phyloP scores from a whole-genome alignment of 2,797 vertebrate species.

The Poeciliopsis paucimaculata region DNA sequence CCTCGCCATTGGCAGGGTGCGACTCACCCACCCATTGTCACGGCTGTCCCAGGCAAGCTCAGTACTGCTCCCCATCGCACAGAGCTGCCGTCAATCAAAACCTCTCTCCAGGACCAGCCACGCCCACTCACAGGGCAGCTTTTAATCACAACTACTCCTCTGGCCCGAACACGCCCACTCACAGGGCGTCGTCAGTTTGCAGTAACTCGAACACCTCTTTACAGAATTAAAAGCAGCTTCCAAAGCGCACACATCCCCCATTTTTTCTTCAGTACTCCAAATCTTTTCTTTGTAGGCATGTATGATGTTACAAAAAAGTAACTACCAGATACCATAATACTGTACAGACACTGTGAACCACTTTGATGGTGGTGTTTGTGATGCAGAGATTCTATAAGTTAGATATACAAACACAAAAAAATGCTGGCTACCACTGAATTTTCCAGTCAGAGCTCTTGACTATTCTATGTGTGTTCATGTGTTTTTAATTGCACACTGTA shows the following conservation, averaged over 20 bases:
- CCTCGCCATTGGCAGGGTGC: constrained; percentile 62
- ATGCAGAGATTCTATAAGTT: constrained; percentile 15
- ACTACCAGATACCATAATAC: constrained; percentile 12
- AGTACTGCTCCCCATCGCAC: constrained; percentile 72
- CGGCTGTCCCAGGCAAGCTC: constrained; percentile 67
- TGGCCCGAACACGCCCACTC: constrained; percentile 69
- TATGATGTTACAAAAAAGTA: constrained; percentile 8
- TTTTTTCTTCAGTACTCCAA: background rate
- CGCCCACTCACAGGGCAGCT: constrained; percentile 71
- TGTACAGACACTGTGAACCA: constrained; percentile 21
- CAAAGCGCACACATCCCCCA: background rate
- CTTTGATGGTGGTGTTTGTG: background rate
- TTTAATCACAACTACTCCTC: constrained; percentile 74
- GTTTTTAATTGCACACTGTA: constrained; percentile 53
- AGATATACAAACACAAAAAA: background rate
- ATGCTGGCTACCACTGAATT: constrained; percentile 1
- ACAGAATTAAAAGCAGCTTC: constrained; percentile 66
- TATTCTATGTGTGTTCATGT: constrained; percentile 9
- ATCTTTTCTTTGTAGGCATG: constrained; percentile 20
- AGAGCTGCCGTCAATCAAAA: constrained; percentile 67
- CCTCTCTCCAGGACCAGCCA: constrained; percentile 67
- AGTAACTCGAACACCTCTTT: constrained; percentile 68
- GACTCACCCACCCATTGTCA: constrained; percentile 74
- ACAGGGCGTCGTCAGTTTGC: constrained; percentile 60
- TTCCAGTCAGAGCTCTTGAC: background rate